Conservation (phyloP, 2,888 invertebrate species). For the Metacarcinus magister region DNA sequence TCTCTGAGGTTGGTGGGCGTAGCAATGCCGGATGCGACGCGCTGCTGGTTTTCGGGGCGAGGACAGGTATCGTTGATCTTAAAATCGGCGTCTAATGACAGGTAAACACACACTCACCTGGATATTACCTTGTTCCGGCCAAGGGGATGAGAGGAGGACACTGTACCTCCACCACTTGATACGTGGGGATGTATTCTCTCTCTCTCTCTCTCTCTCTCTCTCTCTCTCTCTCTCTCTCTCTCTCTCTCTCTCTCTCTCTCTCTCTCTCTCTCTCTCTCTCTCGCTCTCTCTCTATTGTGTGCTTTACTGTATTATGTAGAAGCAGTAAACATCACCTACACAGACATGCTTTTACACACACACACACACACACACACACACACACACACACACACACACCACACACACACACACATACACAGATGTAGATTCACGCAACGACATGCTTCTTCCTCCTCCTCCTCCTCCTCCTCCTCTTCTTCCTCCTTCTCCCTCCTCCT, state of each 20-base stretch:
- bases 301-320: background rate
- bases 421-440: background rate
- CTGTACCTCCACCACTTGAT: background rate
- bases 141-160: background rate
- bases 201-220: background rate
- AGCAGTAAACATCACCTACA: background rate
- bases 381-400: constrained; percentile 51
- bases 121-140: background rate
- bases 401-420: constrained; percentile 47
- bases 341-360: background rate
- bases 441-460: background rate
- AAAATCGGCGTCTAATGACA: no score
- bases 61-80: no score
- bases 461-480: background rate
- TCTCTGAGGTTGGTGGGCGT: no score
- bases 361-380: constrained; percentile 57
- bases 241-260: no score
- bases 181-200: background rate
- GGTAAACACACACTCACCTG: no score
- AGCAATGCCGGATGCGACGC: no score
- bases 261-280: background rate
- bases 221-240: no score
- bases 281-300: no score
- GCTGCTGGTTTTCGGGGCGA: no score
- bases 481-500: background rate